These are phyloP conservation scores for Lepeophtheirus nordmannii DNA, from an alignment of 2,888 invertebrate genomes.

Conservation along the genomic window DNA sequence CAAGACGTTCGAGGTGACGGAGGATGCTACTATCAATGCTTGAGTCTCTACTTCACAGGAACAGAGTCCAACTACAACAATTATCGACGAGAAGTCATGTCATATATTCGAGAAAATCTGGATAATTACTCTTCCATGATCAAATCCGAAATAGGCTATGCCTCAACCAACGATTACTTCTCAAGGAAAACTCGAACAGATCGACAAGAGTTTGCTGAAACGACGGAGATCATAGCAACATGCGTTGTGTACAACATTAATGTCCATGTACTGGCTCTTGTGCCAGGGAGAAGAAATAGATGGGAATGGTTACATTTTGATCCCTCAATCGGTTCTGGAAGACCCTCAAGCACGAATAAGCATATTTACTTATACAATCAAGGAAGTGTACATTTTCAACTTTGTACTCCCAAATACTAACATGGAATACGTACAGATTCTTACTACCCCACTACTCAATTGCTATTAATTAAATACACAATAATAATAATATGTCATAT, in stretches of 20 bases:
- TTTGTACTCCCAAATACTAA: slow-evolving; percentile 13
- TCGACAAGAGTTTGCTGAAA: slow-evolving; percentile 18
- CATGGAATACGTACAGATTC: no score
- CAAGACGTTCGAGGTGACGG: slow-evolving; percentile 18
- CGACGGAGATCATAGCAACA: slow-evolving; percentile 20
- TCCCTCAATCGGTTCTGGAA: slow-evolving; percentile 14
- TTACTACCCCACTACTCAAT: no score
- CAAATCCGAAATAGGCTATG: slow-evolving; percentile 8
- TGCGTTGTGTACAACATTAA: slow-evolving; percentile 16
- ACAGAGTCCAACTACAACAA: slow-evolving; percentile 16
- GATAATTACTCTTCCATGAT: slow-evolving; percentile 22
- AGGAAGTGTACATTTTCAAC: slow-evolving; percentile 18
- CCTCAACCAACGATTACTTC: slow-evolving; percentile 16
- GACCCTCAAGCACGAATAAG: background rate
- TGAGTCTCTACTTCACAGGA: slow-evolving; percentile 19
- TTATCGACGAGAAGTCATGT: slow-evolving; percentile 17
- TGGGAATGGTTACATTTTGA: slow-evolving; percentile 23
- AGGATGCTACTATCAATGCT: slow-evolving; percentile 16
- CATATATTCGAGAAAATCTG: slow-evolving; percentile 10
- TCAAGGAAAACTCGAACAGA: slow-evolving; percentile 13
- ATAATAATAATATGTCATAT: no score
- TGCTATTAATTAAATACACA: no score
- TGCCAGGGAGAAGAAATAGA: slow-evolving; percentile 5
- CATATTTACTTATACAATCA: slow-evolving; percentile 19
- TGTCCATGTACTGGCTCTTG: slow-evolving; percentile 17